Evolutionary conservation across 2,797 vertebrate genomes (phyloP).

Genomic region (Tapirus indicus): DNA sequence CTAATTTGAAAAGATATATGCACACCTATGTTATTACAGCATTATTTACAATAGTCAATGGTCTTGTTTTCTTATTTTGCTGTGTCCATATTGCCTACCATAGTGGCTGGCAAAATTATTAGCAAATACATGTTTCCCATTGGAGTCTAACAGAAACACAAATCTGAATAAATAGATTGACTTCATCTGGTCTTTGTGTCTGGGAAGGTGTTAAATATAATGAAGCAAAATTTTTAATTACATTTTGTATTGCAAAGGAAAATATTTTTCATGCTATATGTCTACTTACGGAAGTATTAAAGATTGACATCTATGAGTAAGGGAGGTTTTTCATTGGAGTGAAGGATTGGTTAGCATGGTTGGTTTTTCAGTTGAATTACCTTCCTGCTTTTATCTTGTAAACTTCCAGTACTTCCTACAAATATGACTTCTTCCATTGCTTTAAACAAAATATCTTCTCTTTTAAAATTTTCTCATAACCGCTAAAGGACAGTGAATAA

Average conservation of each 20-base stretch:
- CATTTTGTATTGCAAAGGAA: fast-evolving
- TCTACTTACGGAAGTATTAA: neutral
- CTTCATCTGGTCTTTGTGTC: neutral
- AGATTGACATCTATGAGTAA: neutral
- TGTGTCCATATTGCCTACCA: no score
- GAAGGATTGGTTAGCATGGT: neutral
- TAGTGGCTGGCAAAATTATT: neutral
- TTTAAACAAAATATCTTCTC: neutral
- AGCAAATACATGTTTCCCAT: no score
- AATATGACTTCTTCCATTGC: neutral
- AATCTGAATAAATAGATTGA: neutral
- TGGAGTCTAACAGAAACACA: neutral
- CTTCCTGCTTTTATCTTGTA: neutral
- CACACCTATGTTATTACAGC: no score
- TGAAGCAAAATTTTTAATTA: neutral
- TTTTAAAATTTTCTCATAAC: neutral
- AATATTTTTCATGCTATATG: neutral
- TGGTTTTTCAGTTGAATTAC: neutral
- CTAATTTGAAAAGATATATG: no score
- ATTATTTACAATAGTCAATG: no score
- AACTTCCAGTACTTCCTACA: neutral
- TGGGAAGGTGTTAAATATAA: neutral
- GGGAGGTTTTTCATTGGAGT: neutral
- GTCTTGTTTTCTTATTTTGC: no score
- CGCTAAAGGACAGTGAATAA: neutral